These are phyloP conservation scores for Trinorchestia longiramus DNA, from an alignment of 1,140 invertebrate species.

Conservation along the genomic window DNA sequence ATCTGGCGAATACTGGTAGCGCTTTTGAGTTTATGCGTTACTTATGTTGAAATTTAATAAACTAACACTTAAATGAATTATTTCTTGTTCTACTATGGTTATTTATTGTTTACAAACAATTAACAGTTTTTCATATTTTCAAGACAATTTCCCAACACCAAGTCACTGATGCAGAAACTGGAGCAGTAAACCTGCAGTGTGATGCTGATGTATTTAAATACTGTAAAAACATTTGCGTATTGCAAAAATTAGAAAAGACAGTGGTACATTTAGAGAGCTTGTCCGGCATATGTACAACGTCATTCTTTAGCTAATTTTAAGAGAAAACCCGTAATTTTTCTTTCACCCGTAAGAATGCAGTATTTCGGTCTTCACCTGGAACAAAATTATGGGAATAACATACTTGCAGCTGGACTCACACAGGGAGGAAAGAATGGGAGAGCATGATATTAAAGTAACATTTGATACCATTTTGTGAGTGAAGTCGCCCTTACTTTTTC, in stretches of 20 bases:
- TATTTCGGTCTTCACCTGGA: not conserved
- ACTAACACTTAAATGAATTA: too few relatives aligned
- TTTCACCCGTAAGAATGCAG: not conserved
- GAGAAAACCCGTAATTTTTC: not conserved
- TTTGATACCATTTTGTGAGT: not conserved
- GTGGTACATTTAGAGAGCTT: not conserved
- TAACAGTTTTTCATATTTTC: too few relatives aligned
- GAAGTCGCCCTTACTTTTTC: not conserved
- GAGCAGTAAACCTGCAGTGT: too few relatives aligned
- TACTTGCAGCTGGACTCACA: not conserved
- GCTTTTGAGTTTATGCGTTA: too few relatives aligned
- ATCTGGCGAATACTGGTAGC: too few relatives aligned
- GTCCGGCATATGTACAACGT: not conserved
- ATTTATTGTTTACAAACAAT: too few relatives aligned
- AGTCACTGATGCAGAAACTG: too few relatives aligned
- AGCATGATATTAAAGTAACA: not conserved
- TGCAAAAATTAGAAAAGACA: not conserved
- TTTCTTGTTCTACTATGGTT: too few relatives aligned
- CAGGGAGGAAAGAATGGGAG: not conserved
- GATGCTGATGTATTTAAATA: not conserved
- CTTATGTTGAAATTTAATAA: too few relatives aligned
- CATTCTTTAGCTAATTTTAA: not conserved
- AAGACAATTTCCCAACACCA: too few relatives aligned
- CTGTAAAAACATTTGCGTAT: not conserved
- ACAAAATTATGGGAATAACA: not conserved